Evolutionary conservation across 1,140 invertebrate genomes (phyloP).

Genomic region (Muscidifurax raptorellus): DNA sequence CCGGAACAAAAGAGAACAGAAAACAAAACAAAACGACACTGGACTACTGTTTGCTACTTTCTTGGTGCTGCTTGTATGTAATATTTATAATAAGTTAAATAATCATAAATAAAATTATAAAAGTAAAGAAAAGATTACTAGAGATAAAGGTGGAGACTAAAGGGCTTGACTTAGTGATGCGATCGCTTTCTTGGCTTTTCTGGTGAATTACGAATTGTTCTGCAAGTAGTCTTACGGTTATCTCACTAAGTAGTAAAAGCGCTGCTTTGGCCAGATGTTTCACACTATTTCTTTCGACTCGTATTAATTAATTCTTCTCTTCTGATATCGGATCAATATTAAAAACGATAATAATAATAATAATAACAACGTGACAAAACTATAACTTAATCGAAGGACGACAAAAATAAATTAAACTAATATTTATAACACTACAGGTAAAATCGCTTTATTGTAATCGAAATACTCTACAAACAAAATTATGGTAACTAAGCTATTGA

Average conservation of each 20-base stretch:
- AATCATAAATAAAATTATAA: background rate
- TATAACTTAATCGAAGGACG: background rate
- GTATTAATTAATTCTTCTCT: too few species aligned
- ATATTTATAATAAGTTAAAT: conserved; percentile 9
- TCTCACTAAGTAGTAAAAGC: background rate
- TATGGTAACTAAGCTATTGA: background rate
- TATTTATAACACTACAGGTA: too few species aligned
- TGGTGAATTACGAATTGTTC: conserved; percentile 12
- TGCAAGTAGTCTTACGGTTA: conserved; percentile 16
- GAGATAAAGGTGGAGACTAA: conserved; percentile 53
- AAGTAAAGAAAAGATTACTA: background rate
- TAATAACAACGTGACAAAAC: background rate
- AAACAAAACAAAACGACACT: conserved; percentile 50
- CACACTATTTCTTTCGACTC: too few species aligned
- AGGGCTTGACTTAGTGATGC: conserved; percentile 52
- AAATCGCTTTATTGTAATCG: too few species aligned
- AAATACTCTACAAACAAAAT: background rate
- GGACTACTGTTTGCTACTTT: conserved; percentile 19
- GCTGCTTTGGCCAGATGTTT: background rate
- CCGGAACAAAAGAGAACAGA: conserved; percentile 52
- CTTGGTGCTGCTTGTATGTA: background rate
- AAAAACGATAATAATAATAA: background rate
- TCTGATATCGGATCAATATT: too few species aligned
- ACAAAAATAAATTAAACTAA: background rate
- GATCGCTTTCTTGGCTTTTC: conserved; percentile 19